These are phyloP conservation scores for Harpagoxenus sublaevis DNA, from an alignment of 2,888 invertebrate genomes.

Conservation along the genomic window DNA sequence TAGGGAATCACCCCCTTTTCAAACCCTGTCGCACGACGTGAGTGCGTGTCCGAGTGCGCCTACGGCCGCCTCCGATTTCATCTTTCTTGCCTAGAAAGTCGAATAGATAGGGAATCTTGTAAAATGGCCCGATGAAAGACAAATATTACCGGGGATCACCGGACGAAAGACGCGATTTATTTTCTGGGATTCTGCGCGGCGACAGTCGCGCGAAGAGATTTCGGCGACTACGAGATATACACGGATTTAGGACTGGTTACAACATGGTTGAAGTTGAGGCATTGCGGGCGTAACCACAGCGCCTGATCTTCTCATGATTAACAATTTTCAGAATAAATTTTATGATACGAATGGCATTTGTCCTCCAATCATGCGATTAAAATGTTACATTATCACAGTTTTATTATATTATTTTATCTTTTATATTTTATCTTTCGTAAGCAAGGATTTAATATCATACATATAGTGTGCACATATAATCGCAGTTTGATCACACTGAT, in stretches of 20 bases:
- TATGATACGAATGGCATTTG: neutral
- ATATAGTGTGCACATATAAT: neutral
- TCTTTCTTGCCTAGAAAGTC: conserved; percentile 78
- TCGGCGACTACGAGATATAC: conserved; percentile 1
- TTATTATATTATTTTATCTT: neutral
- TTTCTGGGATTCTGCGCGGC: conserved; percentile 70
- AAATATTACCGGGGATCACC: conserved; percentile 82
- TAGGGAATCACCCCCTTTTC: conserved; percentile 63
- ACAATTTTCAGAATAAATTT: neutral
- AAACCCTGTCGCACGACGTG: conserved; percentile 55
- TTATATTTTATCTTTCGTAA: neutral
- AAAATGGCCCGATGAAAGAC: conserved; percentile 82
- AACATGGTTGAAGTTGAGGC: conserved; percentile 5
- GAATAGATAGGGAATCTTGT: conserved; percentile 83
- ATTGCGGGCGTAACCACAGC: neutral
- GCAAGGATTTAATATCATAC: neutral
- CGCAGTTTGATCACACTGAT: neutral
- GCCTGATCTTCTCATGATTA: neutral
- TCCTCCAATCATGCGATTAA: neutral
- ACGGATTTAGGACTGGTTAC: conserved; percentile 18
- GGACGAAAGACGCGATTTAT: conserved; percentile 78
- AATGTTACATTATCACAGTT: neutral
- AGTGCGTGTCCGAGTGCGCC: conserved; percentile 68
- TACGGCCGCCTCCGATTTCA: conserved; percentile 66
- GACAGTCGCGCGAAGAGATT: conserved; percentile 53